These are phyloP conservation scores for Ecliptopera silaceata DNA, from an alignment of 2,888 invertebrate genomes.

Conservation along the genomic window DNA sequence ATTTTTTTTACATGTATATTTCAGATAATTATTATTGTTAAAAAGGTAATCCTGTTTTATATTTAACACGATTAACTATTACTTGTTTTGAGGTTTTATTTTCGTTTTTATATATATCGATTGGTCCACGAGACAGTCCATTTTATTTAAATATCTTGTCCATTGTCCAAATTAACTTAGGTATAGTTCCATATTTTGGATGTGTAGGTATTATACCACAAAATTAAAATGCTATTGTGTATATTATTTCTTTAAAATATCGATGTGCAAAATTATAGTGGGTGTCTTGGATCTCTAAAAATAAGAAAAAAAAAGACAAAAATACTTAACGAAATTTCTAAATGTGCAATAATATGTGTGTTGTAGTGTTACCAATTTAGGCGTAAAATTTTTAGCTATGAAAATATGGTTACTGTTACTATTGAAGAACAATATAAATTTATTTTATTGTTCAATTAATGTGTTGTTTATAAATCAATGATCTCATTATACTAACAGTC, in stretches of 20 bases:
- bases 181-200: conserved; percentile 81
- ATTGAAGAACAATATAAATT: conserved; percentile 42
- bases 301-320: conserved; percentile 81
- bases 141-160: conserved; percentile 73
- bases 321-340: conserved; percentile 83
- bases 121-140: conserved; percentile 67
- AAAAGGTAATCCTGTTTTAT: conserved; percentile 75
- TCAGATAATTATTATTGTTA: conserved; percentile 80
- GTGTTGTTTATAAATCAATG: conserved; percentile 64
- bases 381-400: conserved; percentile 73
- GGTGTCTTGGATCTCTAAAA: conserved; percentile 83
- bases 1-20: conserved; percentile 80
- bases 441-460: conserved; percentile 49
- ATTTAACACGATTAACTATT: conserved; percentile 74
- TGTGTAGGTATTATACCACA: conserved; percentile 76
- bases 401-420: conserved; percentile 57
- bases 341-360: conserved; percentile 84
- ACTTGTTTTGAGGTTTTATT: conserved; percentile 64
- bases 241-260: conserved; percentile 79
- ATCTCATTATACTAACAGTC: conserved; percentile 69
- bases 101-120: conserved; percentile 47
- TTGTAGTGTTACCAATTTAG: conserved; percentile 83
- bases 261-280: conserved; percentile 83
- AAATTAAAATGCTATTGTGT: conserved; percentile 80
- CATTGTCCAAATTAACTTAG: conserved; percentile 80